Base-by-base conservation (phyloP, 2,888 invertebrate genomes). In the Nemapogon koenigi region DNA sequence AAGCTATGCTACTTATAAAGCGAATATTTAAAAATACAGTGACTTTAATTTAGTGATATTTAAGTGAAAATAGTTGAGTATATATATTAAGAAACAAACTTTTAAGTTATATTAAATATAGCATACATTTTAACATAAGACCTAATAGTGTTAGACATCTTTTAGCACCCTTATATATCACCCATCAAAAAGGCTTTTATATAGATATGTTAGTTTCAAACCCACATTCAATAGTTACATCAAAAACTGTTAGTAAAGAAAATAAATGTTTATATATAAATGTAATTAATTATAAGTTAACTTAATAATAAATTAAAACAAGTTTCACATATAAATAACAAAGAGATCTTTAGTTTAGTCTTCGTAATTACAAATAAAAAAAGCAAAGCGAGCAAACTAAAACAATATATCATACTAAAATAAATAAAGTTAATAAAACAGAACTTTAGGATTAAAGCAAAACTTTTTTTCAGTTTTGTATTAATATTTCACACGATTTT, bases 331-430 rank as follows among this genome's bases (percentile, higher is more conserved):
- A 16, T 31, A 30, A 22, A 22, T 22, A 7, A 7, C 22, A 8
- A 22, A 22, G n/a, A n/a, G n/a, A n/a, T n/a, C n/a, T n/a, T n/a
- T n/a, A n/a, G n/a, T n/a, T n/a, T n/a, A n/a, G n/a, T 46, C 51
- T 61, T 58, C 61, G 53, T 57, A 53, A 60, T 55, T 51, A 27
- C n/a, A 27, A 27, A n/a, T 27, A 27, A n/a, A n/a, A 27, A 27
- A 6, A 6, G 8, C 22, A 10, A 6, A 27, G 14, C n/a, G 4
- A 27, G 11, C 13, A 27, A 11, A 6, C 13, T 13, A 11, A 6
- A 22, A 22, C 22, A 7, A 6, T 22, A 7, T 7, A 22, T 6
- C 10, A 6, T 22, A 7, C 6, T 22, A 22, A 22, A 22, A 22
- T 7, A 22, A 22, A 7, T 22, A 22, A 22, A 22, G 22, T 8